Conservation (phyloP, 2,113 vertebrate species). For the Calidris pygmaea region DNA sequence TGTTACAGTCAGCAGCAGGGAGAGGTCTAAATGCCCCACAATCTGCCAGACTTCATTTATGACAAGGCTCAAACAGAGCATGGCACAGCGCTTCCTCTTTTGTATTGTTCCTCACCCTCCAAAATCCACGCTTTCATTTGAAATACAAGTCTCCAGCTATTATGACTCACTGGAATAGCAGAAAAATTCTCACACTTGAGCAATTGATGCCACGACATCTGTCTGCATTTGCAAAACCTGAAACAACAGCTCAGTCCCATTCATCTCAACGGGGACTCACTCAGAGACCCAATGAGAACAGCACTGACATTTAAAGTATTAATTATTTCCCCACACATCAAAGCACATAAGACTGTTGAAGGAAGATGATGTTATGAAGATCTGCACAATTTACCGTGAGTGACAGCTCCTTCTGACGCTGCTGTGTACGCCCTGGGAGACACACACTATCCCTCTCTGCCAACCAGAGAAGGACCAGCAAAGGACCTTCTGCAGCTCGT, state of each 20-base stretch:
- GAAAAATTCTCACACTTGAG: not conserved
- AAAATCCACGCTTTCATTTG: not conserved
- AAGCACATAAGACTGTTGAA: not conserved
- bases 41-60: not conserved
- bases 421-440: not conserved
- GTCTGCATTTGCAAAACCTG: not conserved
- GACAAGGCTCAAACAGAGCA: not conserved
- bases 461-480: not conserved
- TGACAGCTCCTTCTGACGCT: not conserved
- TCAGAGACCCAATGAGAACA: not conserved
- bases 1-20: not conserved
- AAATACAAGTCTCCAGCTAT: not conserved
- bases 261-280: not conserved
- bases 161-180: not conserved
- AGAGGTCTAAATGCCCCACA: not conserved
- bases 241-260: not conserved
- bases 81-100: not conserved
- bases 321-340: not conserved
- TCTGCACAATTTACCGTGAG: not conserved
- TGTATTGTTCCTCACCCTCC: not conserved
- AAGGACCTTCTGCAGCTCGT: not conserved
- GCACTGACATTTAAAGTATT: not conserved
- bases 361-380: not conserved
- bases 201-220: not conserved
- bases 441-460: rapidly evolving